Evolutionary conservation across 35 echinoderm and acorn worm genomes (phyloP).

Genomic region (Heliocidaris tuberculata): DNA sequence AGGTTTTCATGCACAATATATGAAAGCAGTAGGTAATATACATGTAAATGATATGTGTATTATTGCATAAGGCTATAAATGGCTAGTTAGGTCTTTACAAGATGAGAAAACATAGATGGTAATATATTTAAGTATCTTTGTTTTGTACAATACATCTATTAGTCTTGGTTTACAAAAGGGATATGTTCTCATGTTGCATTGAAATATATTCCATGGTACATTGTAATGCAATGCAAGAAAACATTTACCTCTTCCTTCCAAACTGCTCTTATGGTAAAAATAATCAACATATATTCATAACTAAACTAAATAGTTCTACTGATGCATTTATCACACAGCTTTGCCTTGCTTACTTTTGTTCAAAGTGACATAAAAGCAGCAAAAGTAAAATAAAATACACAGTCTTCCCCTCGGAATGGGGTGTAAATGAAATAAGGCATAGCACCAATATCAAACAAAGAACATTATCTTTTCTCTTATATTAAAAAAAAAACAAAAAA

Average conservation of each 20-base stretch:
- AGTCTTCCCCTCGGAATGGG: neutral
- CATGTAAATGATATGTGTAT: neutral
- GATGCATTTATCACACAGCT: neutral
- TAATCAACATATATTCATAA: neutral
- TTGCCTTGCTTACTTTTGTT: neutral
- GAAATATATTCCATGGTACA: neutral
- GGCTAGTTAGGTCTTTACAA: neutral
- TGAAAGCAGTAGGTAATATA: neutral
- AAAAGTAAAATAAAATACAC: neutral
- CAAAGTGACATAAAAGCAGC: neutral
- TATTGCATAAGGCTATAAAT: neutral
- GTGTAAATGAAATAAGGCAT: too few relatives aligned
- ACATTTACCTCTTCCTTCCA: neutral
- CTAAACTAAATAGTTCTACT: too few relatives aligned
- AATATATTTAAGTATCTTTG: neutral
- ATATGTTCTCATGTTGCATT: slow-evolving; percentile 12
- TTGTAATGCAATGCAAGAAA: slow-evolving; percentile 2
- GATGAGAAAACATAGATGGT: neutral
- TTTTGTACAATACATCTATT: neutral
- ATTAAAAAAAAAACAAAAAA: neutral
- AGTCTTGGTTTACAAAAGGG: neutral
- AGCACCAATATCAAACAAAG: too few relatives aligned
- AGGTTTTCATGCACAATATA: neutral
- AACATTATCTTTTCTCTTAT: neutral
- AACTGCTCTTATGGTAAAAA: neutral